Percentiles rank a stretch among this genome's conserved stretches.
These are phyloP conservation scores for Panulirus ornatus DNA, from an alignment of 1,140 invertebrate genomes.

Conservation along the genomic window DNA sequence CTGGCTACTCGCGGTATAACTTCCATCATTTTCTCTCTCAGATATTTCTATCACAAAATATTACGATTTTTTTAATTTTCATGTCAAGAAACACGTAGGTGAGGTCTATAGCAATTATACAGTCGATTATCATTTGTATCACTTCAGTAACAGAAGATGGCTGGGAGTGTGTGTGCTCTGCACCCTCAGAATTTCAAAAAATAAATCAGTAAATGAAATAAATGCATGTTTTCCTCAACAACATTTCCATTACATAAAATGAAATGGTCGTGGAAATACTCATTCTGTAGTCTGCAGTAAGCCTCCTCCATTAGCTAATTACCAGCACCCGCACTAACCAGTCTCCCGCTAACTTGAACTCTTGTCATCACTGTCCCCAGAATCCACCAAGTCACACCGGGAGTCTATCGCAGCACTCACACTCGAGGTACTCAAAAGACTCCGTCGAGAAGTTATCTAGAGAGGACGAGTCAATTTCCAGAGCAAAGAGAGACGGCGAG, in stretches of 20 bases:
- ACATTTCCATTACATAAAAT: constrained; percentile 73
- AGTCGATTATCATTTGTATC: no score
- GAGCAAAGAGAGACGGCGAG: constrained; percentile 23
- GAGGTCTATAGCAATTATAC: no score
- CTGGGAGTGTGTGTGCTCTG: no score
- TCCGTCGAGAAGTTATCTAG: background rate
- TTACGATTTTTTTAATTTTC: no score
- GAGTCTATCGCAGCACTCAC: background rate
- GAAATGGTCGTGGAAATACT: constrained; percentile 64
- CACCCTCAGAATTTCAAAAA: no score
- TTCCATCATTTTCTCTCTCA: no score
- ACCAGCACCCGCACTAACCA: constrained; percentile 29
- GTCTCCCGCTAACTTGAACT: constrained; percentile 26
- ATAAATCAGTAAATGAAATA: constrained; percentile 64
- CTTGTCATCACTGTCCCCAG: background rate
- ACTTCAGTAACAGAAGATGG: no score
- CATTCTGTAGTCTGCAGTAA: constrained; percentile 73
- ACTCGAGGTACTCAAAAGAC: constrained; percentile 1
- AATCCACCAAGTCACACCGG: background rate
- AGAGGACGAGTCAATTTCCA: background rate
- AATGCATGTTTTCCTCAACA: constrained; percentile 67
- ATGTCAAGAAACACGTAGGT: no score
- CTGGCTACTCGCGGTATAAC: no score
- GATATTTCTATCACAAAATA: no score
- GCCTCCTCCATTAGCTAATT: constrained; percentile 70